Evolutionary conservation across 2,888 invertebrate species (phyloP).

Genomic region (Laothoe populi): DNA sequence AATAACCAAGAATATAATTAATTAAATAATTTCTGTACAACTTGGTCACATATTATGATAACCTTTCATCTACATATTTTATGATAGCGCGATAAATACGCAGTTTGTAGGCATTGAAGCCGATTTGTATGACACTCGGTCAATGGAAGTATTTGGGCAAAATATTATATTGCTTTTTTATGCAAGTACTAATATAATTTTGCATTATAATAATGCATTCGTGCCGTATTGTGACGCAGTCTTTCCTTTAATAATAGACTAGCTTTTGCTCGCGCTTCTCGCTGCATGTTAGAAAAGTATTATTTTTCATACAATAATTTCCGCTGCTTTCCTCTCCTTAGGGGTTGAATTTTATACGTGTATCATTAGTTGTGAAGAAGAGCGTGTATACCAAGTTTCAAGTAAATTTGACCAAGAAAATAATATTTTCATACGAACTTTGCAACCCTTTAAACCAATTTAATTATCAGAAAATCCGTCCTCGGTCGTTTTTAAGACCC

Average conservation of each 20-base stretch:
- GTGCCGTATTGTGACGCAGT: background rate
- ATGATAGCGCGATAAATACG: background rate
- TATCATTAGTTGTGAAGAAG: too few relatives aligned
- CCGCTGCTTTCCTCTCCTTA: too few relatives aligned
- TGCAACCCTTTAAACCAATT: too few relatives aligned
- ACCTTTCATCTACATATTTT: constrained; percentile 3
- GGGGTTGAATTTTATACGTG: too few relatives aligned
- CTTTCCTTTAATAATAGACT: background rate
- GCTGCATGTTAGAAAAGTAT: too few relatives aligned
- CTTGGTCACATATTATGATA: constrained; percentile 13
- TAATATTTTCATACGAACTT: too few relatives aligned
- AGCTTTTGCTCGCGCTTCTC: too few relatives aligned
- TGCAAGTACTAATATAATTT: background rate
- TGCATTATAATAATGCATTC: background rate
- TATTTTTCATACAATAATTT: too few relatives aligned
- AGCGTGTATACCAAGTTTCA: too few relatives aligned
- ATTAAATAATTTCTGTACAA: background rate
- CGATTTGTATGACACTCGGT: background rate
- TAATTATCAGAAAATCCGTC: too few relatives aligned
- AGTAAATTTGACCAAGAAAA: too few relatives aligned
- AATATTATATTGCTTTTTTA: background rate
- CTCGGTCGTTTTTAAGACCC: too few relatives aligned
- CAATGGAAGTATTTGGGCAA: background rate
- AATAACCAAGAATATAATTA: background rate
- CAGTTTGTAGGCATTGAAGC: background rate